Evolutionary conservation across 2,797 vertebrate species (phyloP), one percentile per base, ranked within the genome.

Genomic region (Acrocephalus scirpaceus): DNA sequence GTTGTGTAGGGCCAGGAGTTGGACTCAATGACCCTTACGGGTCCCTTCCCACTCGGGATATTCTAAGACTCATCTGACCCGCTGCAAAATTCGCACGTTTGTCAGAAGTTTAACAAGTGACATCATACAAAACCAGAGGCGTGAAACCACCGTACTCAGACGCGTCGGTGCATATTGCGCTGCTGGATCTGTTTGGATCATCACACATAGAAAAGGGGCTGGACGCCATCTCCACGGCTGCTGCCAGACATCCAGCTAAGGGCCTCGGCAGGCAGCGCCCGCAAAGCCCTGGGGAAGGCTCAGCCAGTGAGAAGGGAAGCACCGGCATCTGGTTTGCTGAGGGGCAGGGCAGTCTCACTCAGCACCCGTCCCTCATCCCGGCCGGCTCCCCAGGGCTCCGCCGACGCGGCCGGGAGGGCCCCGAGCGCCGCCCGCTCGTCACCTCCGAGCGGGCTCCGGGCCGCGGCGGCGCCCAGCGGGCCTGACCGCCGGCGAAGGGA

Each of bases 81-180:
- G 1, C 54, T 48, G 58, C 32, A 50, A 29, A 54, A 56, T 1
- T 19, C 4, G 13, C 25, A 5, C 1, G 5, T 44, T 38, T 45
- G 30, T 2, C 45, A 47, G 53, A 18, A 32, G 30, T 0, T 4
- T 26, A 71, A 19, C 32, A 26, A 58, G 8, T 13, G 38, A 26
- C 22, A 14, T 2, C 3, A 7, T 18, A 4, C 7, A 2, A 23
- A 48, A 34, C 3, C 16, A 40, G 51, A 12, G 0, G 7, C 9
- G 16, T 13, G n/a, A 27, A 44, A 47, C 25, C 25, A 7, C 21
- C 2, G 8, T 4, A 13, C 29, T 27, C 53, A 22, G 19, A 19
- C 0, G 13, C 0, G 19, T 7, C 8, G 1, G 23, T 9, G 2
- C 5, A 3, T 0, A 15, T 4, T 7, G 42, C 12, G 1, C 30